These are phyloP conservation scores for Caerostris darwini DNA, from an alignment of 1,140 invertebrate genomes.

Conservation along the genomic window DNA sequence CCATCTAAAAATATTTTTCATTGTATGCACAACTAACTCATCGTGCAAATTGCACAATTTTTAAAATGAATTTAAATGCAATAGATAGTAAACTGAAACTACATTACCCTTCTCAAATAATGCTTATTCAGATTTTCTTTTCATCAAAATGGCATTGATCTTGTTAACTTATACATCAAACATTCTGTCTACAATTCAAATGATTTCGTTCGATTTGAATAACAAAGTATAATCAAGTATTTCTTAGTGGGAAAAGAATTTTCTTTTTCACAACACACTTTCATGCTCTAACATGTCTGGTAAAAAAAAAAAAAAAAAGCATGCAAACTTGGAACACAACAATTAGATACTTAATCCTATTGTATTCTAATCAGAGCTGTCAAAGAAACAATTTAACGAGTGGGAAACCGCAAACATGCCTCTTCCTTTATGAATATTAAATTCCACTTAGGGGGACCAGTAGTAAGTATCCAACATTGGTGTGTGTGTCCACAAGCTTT, in stretches of 20 bases:
- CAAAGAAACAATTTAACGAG: neutral
- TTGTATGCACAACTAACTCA: too few relatives aligned
- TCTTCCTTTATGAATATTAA: neutral
- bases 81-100: too few relatives aligned
- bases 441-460: slow-evolving; percentile 2
- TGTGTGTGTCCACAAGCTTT: neutral
- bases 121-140: too few relatives aligned
- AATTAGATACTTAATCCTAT: neutral
- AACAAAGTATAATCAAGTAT: neutral
- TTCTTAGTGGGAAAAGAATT: neutral
- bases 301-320: neutral
- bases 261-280: neutral
- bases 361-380: slow-evolving; percentile 4
- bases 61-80: too few relatives aligned
- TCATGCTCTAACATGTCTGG: neutral
- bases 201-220: neutral
- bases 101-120: too few relatives aligned
- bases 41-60: too few relatives aligned
- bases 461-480: neutral
- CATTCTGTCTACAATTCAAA: neutral
- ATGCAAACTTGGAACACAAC: neutral
- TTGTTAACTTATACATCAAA: too few relatives aligned
- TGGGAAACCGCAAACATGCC: neutral
- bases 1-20: too few relatives aligned
- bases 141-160: too few relatives aligned